A percentile compares a stretch with the other conserved stretches of the same genome.
Conservation (phyloP, 1,140 invertebrate species). For the Procambarus virginalis region DNA sequence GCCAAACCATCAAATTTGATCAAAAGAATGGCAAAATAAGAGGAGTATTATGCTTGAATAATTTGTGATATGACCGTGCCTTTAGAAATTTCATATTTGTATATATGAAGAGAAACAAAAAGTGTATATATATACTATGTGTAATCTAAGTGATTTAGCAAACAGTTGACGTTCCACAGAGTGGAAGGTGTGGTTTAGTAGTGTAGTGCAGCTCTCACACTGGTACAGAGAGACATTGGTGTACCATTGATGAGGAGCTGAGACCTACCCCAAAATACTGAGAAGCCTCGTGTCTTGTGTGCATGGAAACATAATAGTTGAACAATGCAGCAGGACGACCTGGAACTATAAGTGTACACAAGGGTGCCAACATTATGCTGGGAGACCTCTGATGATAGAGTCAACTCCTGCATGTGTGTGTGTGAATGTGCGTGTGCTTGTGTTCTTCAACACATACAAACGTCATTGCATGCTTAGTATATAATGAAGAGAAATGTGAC, state of each 20-base stretch:
- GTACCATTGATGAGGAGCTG: neutral
- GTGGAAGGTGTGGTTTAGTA: neutral
- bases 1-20: neutral
- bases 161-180: neutral
- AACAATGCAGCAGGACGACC: no score
- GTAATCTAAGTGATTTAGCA: neutral
- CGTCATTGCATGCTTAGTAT: no score
- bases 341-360: no score
- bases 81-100: neutral
- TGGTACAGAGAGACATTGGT: neutral
- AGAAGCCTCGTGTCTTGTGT: no score
- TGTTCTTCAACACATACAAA: neutral
- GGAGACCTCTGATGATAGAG: neutral
- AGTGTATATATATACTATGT: neutral
- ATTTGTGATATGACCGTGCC: constrained; percentile 4
- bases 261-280: no score
- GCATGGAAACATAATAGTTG: no score
- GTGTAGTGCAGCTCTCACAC: neutral
- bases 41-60: neutral
- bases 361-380: no score
- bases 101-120: neutral
- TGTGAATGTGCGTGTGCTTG: neutral
- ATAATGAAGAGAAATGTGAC: neutral
- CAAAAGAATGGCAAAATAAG: neutral
- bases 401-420: neutral